These are phyloP conservation scores for Eulemur coronatus DNA, from an alignment of 2,797 vertebrate genomes.

Conservation along the genomic window DNA sequence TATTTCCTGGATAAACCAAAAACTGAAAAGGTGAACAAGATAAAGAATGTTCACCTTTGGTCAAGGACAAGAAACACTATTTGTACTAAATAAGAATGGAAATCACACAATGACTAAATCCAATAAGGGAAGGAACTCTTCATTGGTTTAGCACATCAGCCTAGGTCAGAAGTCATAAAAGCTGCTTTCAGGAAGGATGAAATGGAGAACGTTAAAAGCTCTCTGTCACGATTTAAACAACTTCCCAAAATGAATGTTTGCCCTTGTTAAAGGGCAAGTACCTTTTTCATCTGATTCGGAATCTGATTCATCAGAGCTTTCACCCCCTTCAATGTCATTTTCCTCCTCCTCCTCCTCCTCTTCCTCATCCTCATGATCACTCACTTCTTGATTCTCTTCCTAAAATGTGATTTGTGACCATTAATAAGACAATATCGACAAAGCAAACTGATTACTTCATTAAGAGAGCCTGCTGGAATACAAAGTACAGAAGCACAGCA, in stretches of 20 bases:
- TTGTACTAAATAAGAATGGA: background rate
- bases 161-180: background rate
- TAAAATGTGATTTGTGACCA: conserved; percentile 69
- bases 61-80: background rate
- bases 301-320: conserved; percentile 96
- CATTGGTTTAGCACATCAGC: background rate
- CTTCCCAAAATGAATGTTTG: background rate
- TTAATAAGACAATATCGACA: background rate
- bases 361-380: conserved; percentile 94
- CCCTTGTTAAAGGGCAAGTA: conserved; percentile 66
- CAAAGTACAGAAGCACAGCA: background rate
- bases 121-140: background rate
- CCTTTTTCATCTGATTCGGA: conserved; percentile 97
- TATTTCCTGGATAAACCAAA: background rate
- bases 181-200: background rate
- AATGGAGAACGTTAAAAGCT: background rate
- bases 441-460: background rate
- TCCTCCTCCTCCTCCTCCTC: conserved; percentile 95
- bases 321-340: conserved; percentile 91
- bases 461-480: background rate
- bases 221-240: background rate
- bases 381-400: conserved; percentile 91
- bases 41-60: background rate
- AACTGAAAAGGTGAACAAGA: background rate
- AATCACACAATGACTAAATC: background rate